Conservation (phyloP, 2,888 invertebrate species). For the Macrophya annulata region DNA sequence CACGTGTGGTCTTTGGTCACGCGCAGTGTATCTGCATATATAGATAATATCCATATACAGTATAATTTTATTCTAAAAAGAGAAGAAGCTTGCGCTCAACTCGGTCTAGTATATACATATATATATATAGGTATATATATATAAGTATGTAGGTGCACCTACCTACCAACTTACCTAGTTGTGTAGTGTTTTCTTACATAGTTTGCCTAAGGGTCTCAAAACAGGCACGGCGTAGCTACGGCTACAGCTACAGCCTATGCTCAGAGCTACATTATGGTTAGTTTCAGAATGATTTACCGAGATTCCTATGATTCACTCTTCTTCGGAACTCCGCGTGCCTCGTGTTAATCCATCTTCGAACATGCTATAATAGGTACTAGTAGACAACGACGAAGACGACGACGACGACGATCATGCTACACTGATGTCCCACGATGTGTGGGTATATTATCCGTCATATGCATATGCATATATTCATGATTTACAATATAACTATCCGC, state of each 20-base stretch:
- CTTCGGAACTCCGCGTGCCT: slow-evolving; percentile 26
- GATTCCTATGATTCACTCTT: slow-evolving; percentile 41
- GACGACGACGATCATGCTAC: too few species aligned
- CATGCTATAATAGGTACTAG: slow-evolving; percentile 12
- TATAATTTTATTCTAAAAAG: slow-evolving; percentile 6
- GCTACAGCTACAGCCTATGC: slow-evolving; percentile 42
- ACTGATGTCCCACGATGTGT: neutral
- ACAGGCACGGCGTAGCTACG: neutral
- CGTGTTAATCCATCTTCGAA: slow-evolving; percentile 44
- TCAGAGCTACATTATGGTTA: slow-evolving; percentile 22
- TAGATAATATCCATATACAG: neutral
- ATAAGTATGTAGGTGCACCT: neutral
- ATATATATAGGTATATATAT: neutral
- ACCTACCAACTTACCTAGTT: neutral
- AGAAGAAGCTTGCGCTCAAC: neutral
- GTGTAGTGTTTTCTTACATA: neutral
- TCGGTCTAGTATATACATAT: too few species aligned
- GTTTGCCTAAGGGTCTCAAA: slow-evolving; percentile 6
- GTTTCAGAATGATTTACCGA: slow-evolving; percentile 46
- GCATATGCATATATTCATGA: neutral
- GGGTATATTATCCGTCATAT: neutral
- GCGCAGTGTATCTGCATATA: too few species aligned
- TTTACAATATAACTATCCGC: too few species aligned
- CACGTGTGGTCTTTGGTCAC: neutral
- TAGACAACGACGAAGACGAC: neutral